Percentiles rank a stretch among this genome's conserved stretches.
These are phyloP conservation scores for Paelopatides confundens DNA, from an alignment of 53 echinoderm and acorn worm species.

Conservation along the genomic window DNA sequence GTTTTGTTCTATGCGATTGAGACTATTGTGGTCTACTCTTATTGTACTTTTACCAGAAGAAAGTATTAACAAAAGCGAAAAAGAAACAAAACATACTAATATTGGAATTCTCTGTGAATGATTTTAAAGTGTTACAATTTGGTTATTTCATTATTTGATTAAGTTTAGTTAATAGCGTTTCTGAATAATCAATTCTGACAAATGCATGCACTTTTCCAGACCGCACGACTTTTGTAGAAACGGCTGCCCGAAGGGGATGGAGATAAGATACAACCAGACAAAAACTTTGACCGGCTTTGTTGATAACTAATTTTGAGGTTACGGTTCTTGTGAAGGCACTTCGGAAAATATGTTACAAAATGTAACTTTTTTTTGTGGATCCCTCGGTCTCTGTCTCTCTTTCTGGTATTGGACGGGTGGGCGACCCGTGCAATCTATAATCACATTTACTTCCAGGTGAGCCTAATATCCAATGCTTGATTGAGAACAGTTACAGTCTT, in stretches of 20 bases:
- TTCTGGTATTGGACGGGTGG: background rate
- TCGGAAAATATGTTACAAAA: background rate
- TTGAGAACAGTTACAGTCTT: slow-evolving; percentile 7
- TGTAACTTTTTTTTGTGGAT: background rate
- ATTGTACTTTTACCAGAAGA: too few relatives aligned
- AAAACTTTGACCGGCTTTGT: background rate
- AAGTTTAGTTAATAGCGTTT: background rate
- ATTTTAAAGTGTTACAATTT: too few relatives aligned
- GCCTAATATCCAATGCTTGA: slow-evolving; percentile 2
- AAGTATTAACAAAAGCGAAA: too few relatives aligned
- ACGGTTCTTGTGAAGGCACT: background rate
- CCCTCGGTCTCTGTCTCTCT: background rate
- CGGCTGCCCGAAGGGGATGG: slow-evolving; percentile 15
- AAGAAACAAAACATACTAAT: too few relatives aligned
- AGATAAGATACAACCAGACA: slow-evolving; percentile 15
- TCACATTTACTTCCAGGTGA: slow-evolving; percentile 16
- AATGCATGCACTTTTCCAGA: slow-evolving; percentile 17
- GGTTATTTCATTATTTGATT: too few relatives aligned
- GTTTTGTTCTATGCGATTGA: too few relatives aligned
- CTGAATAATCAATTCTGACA: slow-evolving; percentile 12
- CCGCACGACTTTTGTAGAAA: slow-evolving; percentile 23
- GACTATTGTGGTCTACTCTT: too few relatives aligned
- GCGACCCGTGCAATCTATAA: background rate
- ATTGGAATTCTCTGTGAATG: too few relatives aligned
- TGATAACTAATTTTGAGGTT: background rate